Percentiles rank a stretch among this genome's conserved stretches.
phyloP scores from a whole-genome alignment of 2,888 invertebrate species.

The Rhagium mordax region DNA sequence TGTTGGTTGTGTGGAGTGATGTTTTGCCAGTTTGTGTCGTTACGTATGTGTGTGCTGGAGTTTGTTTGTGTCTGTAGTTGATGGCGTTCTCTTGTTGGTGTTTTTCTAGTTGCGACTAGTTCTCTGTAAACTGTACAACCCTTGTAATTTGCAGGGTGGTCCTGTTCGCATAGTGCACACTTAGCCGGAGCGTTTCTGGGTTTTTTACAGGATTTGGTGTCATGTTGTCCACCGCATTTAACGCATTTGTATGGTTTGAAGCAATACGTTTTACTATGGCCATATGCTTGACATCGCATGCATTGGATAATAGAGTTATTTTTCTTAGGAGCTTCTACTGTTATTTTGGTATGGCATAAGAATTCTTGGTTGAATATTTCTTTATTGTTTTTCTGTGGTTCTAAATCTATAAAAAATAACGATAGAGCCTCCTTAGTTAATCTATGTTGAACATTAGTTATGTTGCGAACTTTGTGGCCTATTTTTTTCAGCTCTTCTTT shows the following conservation, averaged over 20 bases:
- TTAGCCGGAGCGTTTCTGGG: conserved; percentile 27
- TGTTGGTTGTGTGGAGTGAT: background rate
- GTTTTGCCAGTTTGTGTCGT: background rate
- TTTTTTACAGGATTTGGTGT: background rate
- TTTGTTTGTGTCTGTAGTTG: background rate
- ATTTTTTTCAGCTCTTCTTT: background rate
- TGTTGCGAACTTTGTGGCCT: background rate
- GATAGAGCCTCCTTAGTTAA: background rate
- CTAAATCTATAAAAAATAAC: background rate
- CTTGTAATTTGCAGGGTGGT: conserved; percentile 41
- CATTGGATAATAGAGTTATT: conserved; percentile 23
- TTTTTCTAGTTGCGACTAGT: background rate
- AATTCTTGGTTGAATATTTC: background rate
- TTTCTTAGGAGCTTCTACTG: background rate
- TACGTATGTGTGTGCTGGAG: background rate
- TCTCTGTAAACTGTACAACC: conserved; percentile 25
- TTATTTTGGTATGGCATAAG: background rate
- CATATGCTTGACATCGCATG: conserved; percentile 41
- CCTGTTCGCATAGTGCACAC: conserved; percentile 37
- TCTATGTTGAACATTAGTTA: background rate
- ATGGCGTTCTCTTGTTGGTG: background rate
- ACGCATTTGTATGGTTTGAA: conserved; percentile 31
- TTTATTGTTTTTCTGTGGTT: background rate
- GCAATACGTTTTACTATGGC: conserved; percentile 39
- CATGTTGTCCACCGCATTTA: conserved; percentile 1